Conservation (phyloP, 2,797 vertebrate genomes). For the Girardinus metallicus region DNA sequence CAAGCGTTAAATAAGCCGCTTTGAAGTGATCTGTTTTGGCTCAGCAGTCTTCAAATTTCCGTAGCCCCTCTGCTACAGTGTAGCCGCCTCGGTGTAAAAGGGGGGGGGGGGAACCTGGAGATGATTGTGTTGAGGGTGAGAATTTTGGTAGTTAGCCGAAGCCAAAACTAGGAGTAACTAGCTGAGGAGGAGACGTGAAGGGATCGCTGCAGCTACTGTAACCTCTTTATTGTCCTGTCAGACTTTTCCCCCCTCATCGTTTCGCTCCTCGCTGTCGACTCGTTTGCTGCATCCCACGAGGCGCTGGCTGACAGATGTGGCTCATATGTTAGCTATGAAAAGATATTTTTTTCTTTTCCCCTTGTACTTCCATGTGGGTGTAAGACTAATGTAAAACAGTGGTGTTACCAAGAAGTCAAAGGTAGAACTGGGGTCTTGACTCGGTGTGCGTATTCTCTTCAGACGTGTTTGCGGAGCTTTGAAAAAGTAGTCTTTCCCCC, state of each 20-base stretch:
- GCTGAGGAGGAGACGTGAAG: slow-evolving; percentile 53
- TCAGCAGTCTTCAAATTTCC: slow-evolving; percentile 85
- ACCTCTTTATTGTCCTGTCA: slow-evolving; percentile 36
- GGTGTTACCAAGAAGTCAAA: slow-evolving; percentile 63
- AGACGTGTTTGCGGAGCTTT: neutral
- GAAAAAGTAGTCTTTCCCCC: neutral
- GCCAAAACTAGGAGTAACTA: slow-evolving; percentile 55
- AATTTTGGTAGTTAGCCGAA: slow-evolving; percentile 58
- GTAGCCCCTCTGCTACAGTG: slow-evolving; percentile 76
- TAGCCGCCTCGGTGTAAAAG: slow-evolving; percentile 61
- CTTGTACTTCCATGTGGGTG: slow-evolving; percentile 43
- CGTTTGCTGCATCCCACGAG: slow-evolving; percentile 43
- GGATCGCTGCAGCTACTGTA: slow-evolving; percentile 24
- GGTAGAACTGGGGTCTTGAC: slow-evolving; percentile 49
- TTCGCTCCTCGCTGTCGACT: slow-evolving; percentile 49
- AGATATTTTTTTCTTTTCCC: slow-evolving; percentile 27
- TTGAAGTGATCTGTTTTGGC: slow-evolving; percentile 90
- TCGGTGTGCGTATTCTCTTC: slow-evolving; percentile 27
- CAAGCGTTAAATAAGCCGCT: slow-evolving; percentile 88
- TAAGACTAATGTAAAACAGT: slow-evolving; percentile 57
- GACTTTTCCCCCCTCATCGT: slow-evolving; percentile 40
- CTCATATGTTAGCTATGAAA: slow-evolving; percentile 63
- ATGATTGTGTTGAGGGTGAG: slow-evolving; percentile 63
- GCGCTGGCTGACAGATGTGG: slow-evolving; percentile 73
- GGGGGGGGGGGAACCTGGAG: slow-evolving; percentile 17